Base-by-base conservation (phyloP, 2,113 vertebrate genomes). In the Megalops atlanticus region DNA sequence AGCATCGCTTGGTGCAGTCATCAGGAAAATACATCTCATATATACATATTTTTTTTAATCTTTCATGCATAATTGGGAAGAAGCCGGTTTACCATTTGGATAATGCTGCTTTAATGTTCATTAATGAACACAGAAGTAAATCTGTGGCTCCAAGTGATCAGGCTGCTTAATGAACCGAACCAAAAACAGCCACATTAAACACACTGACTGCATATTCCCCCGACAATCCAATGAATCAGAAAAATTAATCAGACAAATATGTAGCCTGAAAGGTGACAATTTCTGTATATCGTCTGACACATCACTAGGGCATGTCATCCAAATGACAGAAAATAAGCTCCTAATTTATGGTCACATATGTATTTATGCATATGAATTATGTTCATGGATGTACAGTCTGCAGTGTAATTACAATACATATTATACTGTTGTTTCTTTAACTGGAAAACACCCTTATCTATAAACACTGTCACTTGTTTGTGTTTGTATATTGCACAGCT, bases 81-180 rank as follows among this genome's bases (percentile, higher is more conserved):
- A 39, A 38, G 43, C 27, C 18, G 43, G 69, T 71, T 41, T 35
- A 45, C 78, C 78, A n/a, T 71, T 80, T 72, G 72, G 78, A 36
- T 72, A 80, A 80, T 80, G 41, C 68, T 72, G 78, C 68, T 80
- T 80, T 47, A 80, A 69, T 73, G 78, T 49, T n/a, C n/a, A n/a
- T n/a, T 80, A 80, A 80, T 72, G 78, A 80, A 80, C 68, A 71
- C n/a, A 31, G 68, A 18, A 41, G 33, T 49, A 72, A 68, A 79
- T 79, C 31, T 71, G 58, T 41, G 41, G 78, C 45, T 38, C 18
- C 31, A n/a, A 72, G 68, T 41, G 39, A 78, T 70, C 64, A 70
- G 33, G 70, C 68, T 79, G 39, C 31, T 43, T 80, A 72, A 80
- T 72, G 41, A 72, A 72, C 40, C 72, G 68, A 80, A 52, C 64